Base-by-base conservation (phyloP, 2,113 vertebrate species). In the Boleophthalmus pectinirostris region DNA sequence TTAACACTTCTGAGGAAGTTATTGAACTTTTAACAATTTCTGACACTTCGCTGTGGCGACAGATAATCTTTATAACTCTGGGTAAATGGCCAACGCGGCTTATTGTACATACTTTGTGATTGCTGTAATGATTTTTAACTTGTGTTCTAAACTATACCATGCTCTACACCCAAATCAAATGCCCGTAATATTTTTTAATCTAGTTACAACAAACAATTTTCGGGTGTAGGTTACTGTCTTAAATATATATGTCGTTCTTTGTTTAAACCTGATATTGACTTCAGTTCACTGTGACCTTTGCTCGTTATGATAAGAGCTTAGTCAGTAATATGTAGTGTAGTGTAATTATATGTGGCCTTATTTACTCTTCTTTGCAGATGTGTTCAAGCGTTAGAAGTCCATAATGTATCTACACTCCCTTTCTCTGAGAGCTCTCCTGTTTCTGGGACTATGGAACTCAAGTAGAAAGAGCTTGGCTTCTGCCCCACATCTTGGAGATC, bases 361-460 rank as follows among this genome's bases (percentile, higher is more conserved):
- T 78, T 54, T 73, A 0, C 49, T 49, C 18, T 18, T 51, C 18
- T 5, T n/a, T 29, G 9, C 79, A 92, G 90, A 83, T 88, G 80
- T 57, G 53, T n/a, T 7, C 51, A 24, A 69, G 25, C 12, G 69
- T 15, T 84, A 74, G 77, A 70, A 16, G n/a, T 25, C 49, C 67
- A 73, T 51, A 0, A 94, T 94, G 93, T 83, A 70, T 80, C 33
- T 76, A 14, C 82, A 46, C 35, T 71, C 69, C 3, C 16, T 90
- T 45, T 82, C 89, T 0, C 49, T 88, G 70, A 90, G 87, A 68
- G 69, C 86, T 0, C 60, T 94, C 54, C 77, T 93, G 23, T 60
- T 94, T 25, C 74, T 94, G 71, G 88, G 89, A 11, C 78, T 94
- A 5, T 93, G 85, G 82, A 83, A 90, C 1, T 66, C 82, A 3